phyloP scores from a whole-genome alignment of 2,797 vertebrate species.

The Dermochelys coriacea region DNA sequence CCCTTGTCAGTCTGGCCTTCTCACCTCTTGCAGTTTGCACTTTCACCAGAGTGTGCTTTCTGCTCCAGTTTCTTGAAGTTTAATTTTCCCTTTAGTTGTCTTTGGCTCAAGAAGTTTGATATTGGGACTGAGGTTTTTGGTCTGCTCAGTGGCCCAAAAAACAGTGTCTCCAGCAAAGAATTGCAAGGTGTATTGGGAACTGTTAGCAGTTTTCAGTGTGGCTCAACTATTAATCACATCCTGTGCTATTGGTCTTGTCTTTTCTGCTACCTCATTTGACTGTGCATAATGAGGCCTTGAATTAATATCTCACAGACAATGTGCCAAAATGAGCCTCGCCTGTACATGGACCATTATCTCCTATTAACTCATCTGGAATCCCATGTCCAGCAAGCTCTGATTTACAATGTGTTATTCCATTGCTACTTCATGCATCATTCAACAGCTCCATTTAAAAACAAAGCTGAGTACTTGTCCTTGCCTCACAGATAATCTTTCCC shows the following conservation, averaged over 20 bases:
- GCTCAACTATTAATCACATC: neutral
- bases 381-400: neutral
- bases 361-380: conserved; percentile 47
- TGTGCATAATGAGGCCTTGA: neutral
- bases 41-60: neutral
- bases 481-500: conserved; percentile 46
- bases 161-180: neutral
- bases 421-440: neutral
- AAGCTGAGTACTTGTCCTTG: conserved; percentile 51
- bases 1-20: neutral
- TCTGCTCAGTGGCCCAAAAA: neutral
- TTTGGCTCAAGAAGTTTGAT: neutral
- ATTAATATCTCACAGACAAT: neutral
- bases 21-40: neutral
- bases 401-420: conserved; percentile 48
- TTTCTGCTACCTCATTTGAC: neutral
- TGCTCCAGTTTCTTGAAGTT: neutral
- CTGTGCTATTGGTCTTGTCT: neutral
- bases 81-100: neutral
- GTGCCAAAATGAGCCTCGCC: conserved; percentile 34
- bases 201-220: neutral
- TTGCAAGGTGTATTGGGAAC: conserved; percentile 24
- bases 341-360: conserved; percentile 21
- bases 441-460: conserved; percentile 14
- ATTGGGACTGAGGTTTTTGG: neutral